Conservation (phyloP, 2,113 vertebrate species). For the Chrysochloris asiatica region DNA sequence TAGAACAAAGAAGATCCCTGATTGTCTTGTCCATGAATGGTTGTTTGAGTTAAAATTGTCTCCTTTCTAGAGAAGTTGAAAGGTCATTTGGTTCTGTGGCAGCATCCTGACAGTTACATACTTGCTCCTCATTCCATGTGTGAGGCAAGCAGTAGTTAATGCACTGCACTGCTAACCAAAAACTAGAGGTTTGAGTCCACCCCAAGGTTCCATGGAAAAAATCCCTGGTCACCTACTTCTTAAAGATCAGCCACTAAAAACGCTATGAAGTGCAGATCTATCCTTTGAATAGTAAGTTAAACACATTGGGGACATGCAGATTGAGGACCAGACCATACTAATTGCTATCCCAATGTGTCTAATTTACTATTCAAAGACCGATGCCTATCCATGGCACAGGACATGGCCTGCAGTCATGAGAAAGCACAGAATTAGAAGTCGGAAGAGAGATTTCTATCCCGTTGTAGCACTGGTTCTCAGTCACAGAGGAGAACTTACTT, state of each 20-base stretch:
- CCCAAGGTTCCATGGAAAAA: neutral
- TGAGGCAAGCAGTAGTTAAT: neutral
- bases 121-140: neutral
- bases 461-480: neutral
- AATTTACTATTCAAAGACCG: neutral
- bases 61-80: conserved; percentile 21
- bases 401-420: neutral
- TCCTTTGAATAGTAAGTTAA: too few species aligned
- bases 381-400: neutral
- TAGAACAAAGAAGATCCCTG: neutral
- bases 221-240: neutral
- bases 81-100: neutral
- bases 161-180: neutral
- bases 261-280: neutral
- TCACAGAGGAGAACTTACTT: neutral
- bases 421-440: neutral
- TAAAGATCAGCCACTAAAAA: neutral
- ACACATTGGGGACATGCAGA: neutral
- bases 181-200: neutral
- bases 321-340: too few species aligned
- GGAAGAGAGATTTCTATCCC: neutral
- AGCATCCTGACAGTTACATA: neutral
- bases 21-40: neutral
- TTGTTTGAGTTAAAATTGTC: neutral
- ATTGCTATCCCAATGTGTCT: neutral